Evolutionary conservation across 2,888 invertebrate species (phyloP).

Genomic region (Rhimphoctona megacephalus): DNA sequence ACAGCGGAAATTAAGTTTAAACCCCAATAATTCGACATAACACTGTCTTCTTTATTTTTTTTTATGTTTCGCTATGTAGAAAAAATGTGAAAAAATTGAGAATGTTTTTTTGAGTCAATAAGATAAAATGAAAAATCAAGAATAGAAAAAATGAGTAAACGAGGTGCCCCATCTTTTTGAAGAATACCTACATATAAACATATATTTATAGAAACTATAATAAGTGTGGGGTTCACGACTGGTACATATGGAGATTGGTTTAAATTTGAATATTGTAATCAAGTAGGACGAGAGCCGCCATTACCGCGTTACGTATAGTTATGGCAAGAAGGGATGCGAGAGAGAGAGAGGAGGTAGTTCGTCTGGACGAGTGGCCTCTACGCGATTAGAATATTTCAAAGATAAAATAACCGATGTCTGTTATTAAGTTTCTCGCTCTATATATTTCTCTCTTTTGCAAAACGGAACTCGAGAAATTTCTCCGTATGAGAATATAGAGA

Average conservation of each 20-base stretch:
- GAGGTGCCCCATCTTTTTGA: no score
- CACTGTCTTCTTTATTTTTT: no score
- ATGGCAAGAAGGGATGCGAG: conserved; percentile 13
- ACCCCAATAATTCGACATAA: no score
- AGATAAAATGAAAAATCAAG: no score
- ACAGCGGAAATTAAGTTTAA: no score
- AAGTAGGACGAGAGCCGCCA: conserved; percentile 72
- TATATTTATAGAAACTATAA: conserved; percentile 23
- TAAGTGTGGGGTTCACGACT: conserved; percentile 54
- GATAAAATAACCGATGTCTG: conserved; percentile 75
- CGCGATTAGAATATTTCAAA: conserved; percentile 76
- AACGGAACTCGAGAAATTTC: conserved; percentile 42
- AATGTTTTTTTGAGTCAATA: no score
- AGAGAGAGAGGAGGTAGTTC: background rate
- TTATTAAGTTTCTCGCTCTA: conserved; percentile 70
- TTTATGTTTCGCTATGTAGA: no score
- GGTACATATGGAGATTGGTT: conserved; percentile 76
- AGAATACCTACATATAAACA: background rate
- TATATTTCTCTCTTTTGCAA: conserved; percentile 20
- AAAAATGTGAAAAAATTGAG: no score
- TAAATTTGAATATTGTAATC: conserved; percentile 81
- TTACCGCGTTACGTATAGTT: conserved; percentile 73
- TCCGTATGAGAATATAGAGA: conserved; percentile 19
- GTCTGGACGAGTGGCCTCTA: conserved; percentile 24
- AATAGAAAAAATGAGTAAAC: no score